phyloP scores from a whole-genome alignment of 2,888 invertebrate species.

The Melolontha melolontha region DNA sequence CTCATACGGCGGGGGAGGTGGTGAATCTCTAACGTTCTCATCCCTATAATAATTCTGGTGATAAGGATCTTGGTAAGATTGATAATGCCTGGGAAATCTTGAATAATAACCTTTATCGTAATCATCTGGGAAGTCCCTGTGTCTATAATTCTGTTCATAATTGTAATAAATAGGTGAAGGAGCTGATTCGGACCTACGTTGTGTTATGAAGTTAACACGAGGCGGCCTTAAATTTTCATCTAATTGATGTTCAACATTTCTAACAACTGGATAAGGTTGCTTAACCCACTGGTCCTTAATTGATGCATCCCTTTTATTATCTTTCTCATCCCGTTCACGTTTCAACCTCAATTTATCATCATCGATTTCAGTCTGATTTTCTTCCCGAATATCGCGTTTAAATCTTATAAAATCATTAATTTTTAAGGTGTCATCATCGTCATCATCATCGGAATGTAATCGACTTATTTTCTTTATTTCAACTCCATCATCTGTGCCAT shows the following conservation, averaged over 20 bases:
- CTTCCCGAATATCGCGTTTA: conserved; percentile 50
- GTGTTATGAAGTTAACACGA: conserved; percentile 75
- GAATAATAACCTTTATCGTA: conserved; percentile 45
- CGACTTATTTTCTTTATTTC: conserved; percentile 18
- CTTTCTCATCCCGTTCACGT: conserved; percentile 44
- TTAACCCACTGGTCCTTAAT: conserved; percentile 74
- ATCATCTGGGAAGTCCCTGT: conserved; percentile 46
- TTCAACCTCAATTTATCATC: conserved; percentile 42
- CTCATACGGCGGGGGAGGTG: conserved; percentile 5
- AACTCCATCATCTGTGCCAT: conserved; percentile 6
- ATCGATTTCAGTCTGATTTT: conserved; percentile 21
- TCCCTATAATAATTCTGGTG: conserved; percentile 43
- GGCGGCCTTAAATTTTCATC: conserved; percentile 73
- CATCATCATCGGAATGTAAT: not conserved
- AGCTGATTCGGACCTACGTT: conserved; percentile 60
- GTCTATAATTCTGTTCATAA: conserved; percentile 54
- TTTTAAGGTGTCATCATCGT: conserved; percentile 42
- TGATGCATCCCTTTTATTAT: conserved; percentile 55
- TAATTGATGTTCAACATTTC: conserved; percentile 64
- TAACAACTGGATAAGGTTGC: conserved; percentile 67
- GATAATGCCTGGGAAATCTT: conserved; percentile 45
- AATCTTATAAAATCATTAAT: conserved; percentile 63
- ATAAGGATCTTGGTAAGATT: conserved; percentile 18
- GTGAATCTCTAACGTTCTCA: conserved; percentile 36
- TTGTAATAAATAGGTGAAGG: conserved; percentile 50